Percentiles rank a stretch among this genome's conserved stretches.
phyloP scores from a whole-genome alignment of 2,113 vertebrate species.

The Austrofundulus limnaeus region DNA sequence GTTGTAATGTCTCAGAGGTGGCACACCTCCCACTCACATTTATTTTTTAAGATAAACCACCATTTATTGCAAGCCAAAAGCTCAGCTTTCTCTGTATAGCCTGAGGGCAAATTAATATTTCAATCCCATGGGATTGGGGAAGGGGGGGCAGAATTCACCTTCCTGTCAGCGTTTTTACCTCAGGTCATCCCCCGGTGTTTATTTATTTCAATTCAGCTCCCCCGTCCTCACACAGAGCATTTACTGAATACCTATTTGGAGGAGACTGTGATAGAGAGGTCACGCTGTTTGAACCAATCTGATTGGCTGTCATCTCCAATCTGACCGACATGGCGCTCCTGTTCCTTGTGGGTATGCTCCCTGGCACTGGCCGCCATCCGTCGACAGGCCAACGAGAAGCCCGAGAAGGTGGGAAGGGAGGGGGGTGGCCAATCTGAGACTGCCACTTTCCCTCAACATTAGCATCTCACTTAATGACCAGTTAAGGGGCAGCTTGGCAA shows the following conservation, averaged over 20 bases:
- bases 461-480: conserved; percentile 96
- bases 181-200: conserved; percentile 56
- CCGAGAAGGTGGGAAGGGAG: conserved; percentile 70
- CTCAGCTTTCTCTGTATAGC: conserved; percentile 82
- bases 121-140: conserved; percentile 87
- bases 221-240: conserved; percentile 58
- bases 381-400: conserved; percentile 87
- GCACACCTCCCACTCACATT: conserved; percentile 29
- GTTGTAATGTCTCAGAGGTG: conserved; percentile 31
- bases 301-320: conserved; percentile 90
- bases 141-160: conserved; percentile 71
- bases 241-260: conserved; percentile 71
- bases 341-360: conserved; percentile 87
- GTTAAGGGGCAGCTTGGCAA: conserved; percentile 93
- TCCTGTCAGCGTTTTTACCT: conserved; percentile 82
- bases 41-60: conserved; percentile 83
- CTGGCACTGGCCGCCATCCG: conserved; percentile 71
- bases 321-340: conserved; percentile 77
- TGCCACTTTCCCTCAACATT: conserved; percentile 98
- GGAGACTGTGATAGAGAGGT: conserved; percentile 76
- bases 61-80: conserved; percentile 85
- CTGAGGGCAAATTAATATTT: conserved; percentile 96
- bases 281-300: conserved; percentile 80
- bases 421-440: conserved; percentile 85
- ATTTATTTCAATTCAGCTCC: conserved; percentile 73